Evolutionary conservation across 1,140 invertebrate genomes (phyloP).

Genomic region (Drosophila azteca): DNA sequence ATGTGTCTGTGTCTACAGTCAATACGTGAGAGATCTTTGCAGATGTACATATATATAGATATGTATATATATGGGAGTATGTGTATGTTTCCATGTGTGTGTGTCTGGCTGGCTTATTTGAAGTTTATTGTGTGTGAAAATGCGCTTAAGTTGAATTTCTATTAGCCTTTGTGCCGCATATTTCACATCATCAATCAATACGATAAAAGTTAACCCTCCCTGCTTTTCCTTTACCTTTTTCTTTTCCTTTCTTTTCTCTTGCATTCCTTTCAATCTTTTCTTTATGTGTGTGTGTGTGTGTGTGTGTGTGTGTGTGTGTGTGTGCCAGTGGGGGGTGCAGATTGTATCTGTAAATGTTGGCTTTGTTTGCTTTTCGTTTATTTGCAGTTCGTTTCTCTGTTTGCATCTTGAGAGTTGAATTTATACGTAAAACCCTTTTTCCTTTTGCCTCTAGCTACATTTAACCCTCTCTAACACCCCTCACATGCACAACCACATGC

Average conservation of each 20-base stretch:
- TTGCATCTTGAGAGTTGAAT: slow-evolving; percentile 34
- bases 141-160: slow-evolving; percentile 80
- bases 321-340: background rate
- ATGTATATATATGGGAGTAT: no score
- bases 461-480: background rate
- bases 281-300: slow-evolving; percentile 25
- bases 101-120: slow-evolving; percentile 60
- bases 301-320: no score
- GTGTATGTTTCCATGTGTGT: no score
- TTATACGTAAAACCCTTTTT: background rate
- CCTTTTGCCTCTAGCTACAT: background rate
- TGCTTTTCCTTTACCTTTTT: slow-evolving; percentile 2
- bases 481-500: background rate
- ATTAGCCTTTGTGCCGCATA: slow-evolving; percentile 80
- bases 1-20: slow-evolving; percentile 29
- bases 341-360: slow-evolving; percentile 17
- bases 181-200: slow-evolving; percentile 81
- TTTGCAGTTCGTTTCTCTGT: slow-evolving; percentile 34
- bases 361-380: slow-evolving; percentile 44
- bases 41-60: slow-evolving; percentile 23
- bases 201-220: slow-evolving; percentile 64
- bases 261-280: slow-evolving; percentile 35
- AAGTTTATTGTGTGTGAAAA: slow-evolving; percentile 83
- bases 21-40: slow-evolving; percentile 62
- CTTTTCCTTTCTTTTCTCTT: slow-evolving; percentile 16